Base-by-base conservation (phyloP, 2,888 invertebrate genomes). In the Leptinotarsa juncta region DNA sequence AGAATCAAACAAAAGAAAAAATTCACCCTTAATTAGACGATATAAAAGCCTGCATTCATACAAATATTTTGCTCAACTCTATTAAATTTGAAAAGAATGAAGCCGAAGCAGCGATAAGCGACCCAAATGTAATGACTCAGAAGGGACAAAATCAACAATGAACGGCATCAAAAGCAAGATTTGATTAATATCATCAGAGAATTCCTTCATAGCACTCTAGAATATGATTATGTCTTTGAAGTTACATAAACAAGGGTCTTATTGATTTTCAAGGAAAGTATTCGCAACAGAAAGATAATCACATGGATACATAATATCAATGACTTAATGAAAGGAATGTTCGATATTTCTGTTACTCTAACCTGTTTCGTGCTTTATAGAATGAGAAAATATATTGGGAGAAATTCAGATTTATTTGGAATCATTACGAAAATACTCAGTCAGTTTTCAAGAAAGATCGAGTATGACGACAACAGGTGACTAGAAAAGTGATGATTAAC, bases 11-110 rank as follows among this genome's bases (percentile, higher is more conserved):
- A 57, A 57, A 4, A 23, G 57, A 20, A 15, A 2, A 20, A 23
- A 23, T 57, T 20, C 12, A 57, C 57, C 20, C 23, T 57, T 15
- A 57, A 26, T 57, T 15, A 57, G 15, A 3, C 57, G 15, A 57
- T 23, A 57, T 26, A 23, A 57, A 57, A 57, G 57, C 57, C 57
- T 26, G 57, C 57, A 57, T 57, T 57, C 57, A 57, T 57, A 57
- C 23, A 57, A 14, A 23, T 57, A 26, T 23, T 57, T 57, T 57
- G 57, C 23, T 14, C 20, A 15, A 57, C 5, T 57, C 57, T 23
- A 57, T 26, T 57, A 15, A 57, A 57, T 26, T 57, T 20, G 4
- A 15, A 57, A 57, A 26, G 23, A 57, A 57, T 57, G 23, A 23
- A 57, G 23, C 23, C 26, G 57, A 57, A 23, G 57, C 57, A 14